Conservation (phyloP, 2,797 vertebrate species). For the Notolepis coatsorum region DNA sequence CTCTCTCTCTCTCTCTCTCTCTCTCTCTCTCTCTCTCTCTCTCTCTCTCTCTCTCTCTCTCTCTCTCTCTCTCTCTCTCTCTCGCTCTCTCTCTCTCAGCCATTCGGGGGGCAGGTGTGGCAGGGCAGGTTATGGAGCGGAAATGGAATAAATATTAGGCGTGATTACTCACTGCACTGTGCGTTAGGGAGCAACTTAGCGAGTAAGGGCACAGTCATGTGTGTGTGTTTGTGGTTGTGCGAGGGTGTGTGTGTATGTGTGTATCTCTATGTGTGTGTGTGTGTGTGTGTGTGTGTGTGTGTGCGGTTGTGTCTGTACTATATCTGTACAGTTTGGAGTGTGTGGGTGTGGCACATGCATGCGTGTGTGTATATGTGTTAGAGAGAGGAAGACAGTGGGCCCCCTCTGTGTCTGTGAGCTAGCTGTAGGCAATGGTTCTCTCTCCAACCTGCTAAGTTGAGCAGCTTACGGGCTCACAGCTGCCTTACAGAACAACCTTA, state of each 20-base stretch:
- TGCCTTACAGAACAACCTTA: conserved; percentile 54
- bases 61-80: not conserved
- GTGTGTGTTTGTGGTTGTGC: not conserved
- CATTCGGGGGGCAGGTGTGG: conserved; percentile 70
- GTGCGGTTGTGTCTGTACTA: not conserved
- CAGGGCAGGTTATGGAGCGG: conserved; percentile 72
- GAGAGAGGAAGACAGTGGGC: too few relatives aligned
- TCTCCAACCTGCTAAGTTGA: conserved; percentile 67
- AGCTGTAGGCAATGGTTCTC: conserved; percentile 58
- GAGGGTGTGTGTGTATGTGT: not conserved
- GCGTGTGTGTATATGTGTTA: conserved; percentile 9
- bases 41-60: not conserved
- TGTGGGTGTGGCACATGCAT: conserved; percentile 10
- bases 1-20: too few relatives aligned
- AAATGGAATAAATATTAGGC: conserved; percentile 62
- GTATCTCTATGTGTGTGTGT: conserved; percentile 7
- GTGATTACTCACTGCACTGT: conserved; percentile 61
- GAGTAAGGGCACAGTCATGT: conserved; percentile 40
- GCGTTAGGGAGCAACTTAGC: conserved; percentile 38
- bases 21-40: not conserved
- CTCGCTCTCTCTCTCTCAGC: too few relatives aligned
- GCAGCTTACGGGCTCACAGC: conserved; percentile 68
- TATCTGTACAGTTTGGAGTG: not conserved
- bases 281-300: not conserved
- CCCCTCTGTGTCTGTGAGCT: conserved; percentile 54